phyloP scores from a whole-genome alignment of 1,140 invertebrate genomes.

The Trichonephila inaurata region DNA sequence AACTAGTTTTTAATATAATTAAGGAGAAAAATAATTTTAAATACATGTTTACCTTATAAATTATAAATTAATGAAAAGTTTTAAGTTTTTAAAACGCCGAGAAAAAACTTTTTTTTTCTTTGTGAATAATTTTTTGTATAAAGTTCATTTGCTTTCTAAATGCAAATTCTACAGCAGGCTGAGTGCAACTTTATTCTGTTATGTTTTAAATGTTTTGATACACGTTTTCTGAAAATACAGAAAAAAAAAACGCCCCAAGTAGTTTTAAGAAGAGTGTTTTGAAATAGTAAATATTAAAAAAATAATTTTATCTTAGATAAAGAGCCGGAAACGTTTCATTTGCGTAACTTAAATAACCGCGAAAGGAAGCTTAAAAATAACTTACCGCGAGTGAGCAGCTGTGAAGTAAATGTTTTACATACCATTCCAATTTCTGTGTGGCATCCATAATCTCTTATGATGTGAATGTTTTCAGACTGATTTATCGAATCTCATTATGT shows the following conservation, averaged over 20 bases:
- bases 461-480: not conserved
- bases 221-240: not conserved
- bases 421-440: not conserved
- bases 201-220: too few species aligned
- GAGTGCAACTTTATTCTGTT: too few species aligned
- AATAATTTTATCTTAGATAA: not conserved
- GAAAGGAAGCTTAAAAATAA: slow-evolving; percentile 32
- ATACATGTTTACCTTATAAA: too few species aligned
- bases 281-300: not conserved
- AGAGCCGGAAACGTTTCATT: not conserved
- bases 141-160: too few species aligned
- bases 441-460: not conserved
- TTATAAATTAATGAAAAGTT: too few species aligned
- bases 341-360: not conserved
- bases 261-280: not conserved
- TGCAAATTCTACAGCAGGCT: too few species aligned
- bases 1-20: too few species aligned
- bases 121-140: too few species aligned
- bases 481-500: not conserved
- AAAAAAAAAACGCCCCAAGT: not conserved
- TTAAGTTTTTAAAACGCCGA: too few species aligned
- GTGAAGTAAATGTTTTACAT: slow-evolving; percentile 23
- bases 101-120: too few species aligned
- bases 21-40: too few species aligned
- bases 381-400: not conserved